Evolutionary conservation across 2,888 invertebrate species (phyloP), one percentile per base, ranked within the genome.

Genomic region (Torymus tubicola): DNA sequence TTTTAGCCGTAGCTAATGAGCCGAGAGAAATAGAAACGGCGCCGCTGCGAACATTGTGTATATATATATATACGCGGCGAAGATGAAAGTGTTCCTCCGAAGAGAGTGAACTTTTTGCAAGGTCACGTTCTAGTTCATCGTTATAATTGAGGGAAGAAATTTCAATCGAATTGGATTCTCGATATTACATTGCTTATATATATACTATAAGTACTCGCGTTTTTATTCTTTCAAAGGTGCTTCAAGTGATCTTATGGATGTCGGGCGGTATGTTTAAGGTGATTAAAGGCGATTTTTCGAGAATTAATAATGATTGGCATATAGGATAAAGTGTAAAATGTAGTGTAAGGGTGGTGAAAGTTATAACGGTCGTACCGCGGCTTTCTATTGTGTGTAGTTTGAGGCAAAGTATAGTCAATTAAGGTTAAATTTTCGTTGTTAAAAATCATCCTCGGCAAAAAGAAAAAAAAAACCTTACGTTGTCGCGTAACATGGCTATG

Each of bases 71-170:
- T 31, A 1, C 60, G n/a, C 65, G 57, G 63, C 42, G 71, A 70
- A 24, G 75, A 80, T 76, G 75, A 77, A 81, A 78, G 77, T 75
- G 18, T n/a, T 52, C 13, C n/a, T 24, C 4, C 16, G 52, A 12
- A 60, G 58, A n/a, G 64, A 67, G 58, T 68, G 63, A 69, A 69
- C 69, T 81, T 78, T 78, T 67, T 61, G 73, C 81, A 81, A 81
- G 81, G 81, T 78, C 81, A 81, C 73, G 77, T 73, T 81, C 69
- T 72, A 69, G 73, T 73, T 77, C 69, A 16, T 31, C 31, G 31
- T 3, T 2, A 31, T 68, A 53, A 68, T 58, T 31, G 14, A 50
- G 3, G 60, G 14, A 63, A 68, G 24, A 50, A 18, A 10, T 16
- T 50, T 31, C 21, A 42, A 16, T n/a, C 31, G 31, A 31, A 31